Base-by-base conservation (phyloP, 2,888 invertebrate species). In the Plebejus argus region DNA sequence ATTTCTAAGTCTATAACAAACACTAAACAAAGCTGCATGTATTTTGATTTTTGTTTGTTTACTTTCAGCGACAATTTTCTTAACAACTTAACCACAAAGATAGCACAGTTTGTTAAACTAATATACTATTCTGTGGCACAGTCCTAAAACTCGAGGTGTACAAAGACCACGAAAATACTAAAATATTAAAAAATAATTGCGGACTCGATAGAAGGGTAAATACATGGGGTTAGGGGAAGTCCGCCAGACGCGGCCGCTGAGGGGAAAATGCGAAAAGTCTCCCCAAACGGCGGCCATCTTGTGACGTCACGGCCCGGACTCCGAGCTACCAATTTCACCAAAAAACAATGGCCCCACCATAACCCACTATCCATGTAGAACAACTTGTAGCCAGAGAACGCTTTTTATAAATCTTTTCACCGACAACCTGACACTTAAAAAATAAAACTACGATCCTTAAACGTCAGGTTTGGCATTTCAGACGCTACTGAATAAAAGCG, bases 211-310 rank as follows among this genome's bases (percentile, higher is more conserved):
- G 53, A 70, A 49, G 45, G 70, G 61, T 70, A n/a, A 61, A 2
- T 33, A 23, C 12, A 53, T 56, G 35, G 53, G 33, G 70, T 53
- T 35, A 77, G 18, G 56, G 70, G 70, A 76, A n/a, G 89, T 86
- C 88, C 84, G 83, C 81, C 81, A 82, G 79, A 80, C 83, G 80
- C 83, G 82, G 83, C 85, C 82, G 84, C 78, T 81, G 86, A 90
- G 90, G 92, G 92, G 91, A 91, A 92, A 93, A 92, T 93, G 92
- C 86, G 92, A 90, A 93, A 93, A 92, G 83, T 91, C 89, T 87
- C 93, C 93, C 92, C 86, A 81, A 78, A 39, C 81, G 86, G 88
- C 93, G 87, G 94, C 94, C 94, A 94, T 94, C 82, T 92, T 93
- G 91, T 91, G 88, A 92, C 91, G 92, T 92, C 92, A 92, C 78